Evolutionary conservation across 2,113 vertebrate genomes (phyloP).

Genomic region (Galbula dea): DNA sequence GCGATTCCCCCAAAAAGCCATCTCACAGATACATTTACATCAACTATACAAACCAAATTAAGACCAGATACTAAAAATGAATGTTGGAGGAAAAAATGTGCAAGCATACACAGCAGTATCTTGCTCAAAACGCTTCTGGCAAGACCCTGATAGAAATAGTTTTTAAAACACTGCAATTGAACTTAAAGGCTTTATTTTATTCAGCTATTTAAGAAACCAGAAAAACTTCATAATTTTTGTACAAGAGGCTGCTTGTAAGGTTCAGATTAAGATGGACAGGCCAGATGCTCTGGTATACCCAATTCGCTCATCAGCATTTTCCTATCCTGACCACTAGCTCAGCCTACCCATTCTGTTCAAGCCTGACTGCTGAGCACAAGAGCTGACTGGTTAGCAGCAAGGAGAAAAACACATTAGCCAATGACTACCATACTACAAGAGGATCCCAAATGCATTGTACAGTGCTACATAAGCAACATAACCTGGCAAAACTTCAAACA

Average conservation of each 20-base stretch:
- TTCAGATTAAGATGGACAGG: not conserved
- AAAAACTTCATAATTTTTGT: not conserved
- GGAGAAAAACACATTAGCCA: not conserved
- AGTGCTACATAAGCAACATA: not conserved
- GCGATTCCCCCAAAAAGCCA: too few relatives aligned
- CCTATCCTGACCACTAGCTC: not conserved
- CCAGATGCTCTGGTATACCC: not conserved
- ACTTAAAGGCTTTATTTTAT: not conserved
- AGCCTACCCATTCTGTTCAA: not conserved
- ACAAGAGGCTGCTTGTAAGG: not conserved
- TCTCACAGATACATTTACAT: not conserved
- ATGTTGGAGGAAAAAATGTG: not conserved
- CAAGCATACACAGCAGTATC: not conserved
- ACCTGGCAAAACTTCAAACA: not conserved
- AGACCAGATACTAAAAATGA: conserved; percentile 1
- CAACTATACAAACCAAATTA: not conserved
- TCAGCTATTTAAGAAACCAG: not conserved
- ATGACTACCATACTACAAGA: not conserved
- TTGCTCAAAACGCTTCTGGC: not conserved
- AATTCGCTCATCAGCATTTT: not conserved
- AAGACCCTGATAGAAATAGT: not conserved
- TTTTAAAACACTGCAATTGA: not conserved
- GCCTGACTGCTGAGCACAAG: not conserved
- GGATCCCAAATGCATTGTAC: not conserved
- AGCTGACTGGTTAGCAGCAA: not conserved